These are phyloP conservation scores for Drosophila watanabei DNA, from an alignment of 1,140 invertebrate species.

Conservation along the genomic window DNA sequence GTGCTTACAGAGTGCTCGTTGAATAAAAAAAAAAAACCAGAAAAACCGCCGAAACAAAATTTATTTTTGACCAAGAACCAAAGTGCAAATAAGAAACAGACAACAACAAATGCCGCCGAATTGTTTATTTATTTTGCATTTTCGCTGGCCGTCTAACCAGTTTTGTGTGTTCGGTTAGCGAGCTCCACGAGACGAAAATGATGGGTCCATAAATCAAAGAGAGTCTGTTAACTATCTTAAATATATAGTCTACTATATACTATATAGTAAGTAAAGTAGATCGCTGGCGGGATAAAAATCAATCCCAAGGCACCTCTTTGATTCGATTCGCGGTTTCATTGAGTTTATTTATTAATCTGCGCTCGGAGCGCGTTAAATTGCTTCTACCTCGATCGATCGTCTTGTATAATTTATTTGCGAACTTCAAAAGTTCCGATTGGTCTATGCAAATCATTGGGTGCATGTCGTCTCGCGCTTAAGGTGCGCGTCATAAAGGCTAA, in stretches of 20 bases:
- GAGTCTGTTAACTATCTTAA: conserved; percentile 3
- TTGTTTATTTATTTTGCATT: conserved; percentile 48
- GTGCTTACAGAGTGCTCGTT: conserved; percentile 22
- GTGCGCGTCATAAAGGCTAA: conserved; percentile 38
- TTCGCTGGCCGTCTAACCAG: conserved; percentile 52
- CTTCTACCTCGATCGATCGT: conserved; percentile 52
- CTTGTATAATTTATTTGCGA: conserved; percentile 46
- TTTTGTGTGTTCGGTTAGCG: conserved; percentile 32
- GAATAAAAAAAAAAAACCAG: conserved; percentile 1
- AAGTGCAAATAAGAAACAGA: conserved; percentile 18
- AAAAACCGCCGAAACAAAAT: conserved; percentile 14
- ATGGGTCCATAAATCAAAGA: conserved; percentile 41
- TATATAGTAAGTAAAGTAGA: conserved; percentile 21
- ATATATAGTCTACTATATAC: too few species aligned
- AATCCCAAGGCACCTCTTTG: conserved; percentile 17
- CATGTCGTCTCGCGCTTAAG: conserved; percentile 26
- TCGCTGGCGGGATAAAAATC: conserved; percentile 41
- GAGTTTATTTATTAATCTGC: conserved; percentile 56
- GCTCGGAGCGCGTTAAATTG: conserved; percentile 28
- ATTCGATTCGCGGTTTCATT: conserved; percentile 48
- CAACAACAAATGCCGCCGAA: conserved; percentile 17
- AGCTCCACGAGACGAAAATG: conserved; percentile 46
- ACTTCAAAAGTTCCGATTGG: conserved; percentile 46
- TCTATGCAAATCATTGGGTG: conserved; percentile 51
- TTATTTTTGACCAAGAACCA: conserved; percentile 50